Percentiles rank a stretch among this genome's conserved stretches.
phyloP scores from a whole-genome alignment of 2,797 vertebrate genomes.

The Sebastes hubbsi region DNA sequence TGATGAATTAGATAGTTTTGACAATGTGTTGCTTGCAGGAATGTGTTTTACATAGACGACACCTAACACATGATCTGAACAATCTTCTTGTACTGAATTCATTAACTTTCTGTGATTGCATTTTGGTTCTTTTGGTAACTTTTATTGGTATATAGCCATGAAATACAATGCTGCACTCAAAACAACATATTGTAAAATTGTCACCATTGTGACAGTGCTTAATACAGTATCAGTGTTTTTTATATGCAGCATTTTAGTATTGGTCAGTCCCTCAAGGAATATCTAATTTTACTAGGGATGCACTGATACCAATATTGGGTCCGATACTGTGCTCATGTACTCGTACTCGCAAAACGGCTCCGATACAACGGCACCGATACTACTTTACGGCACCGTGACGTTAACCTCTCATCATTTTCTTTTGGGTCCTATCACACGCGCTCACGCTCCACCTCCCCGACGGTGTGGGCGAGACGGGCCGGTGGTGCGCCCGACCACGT shows the following conservation, averaged over 20 bases:
- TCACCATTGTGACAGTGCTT: not conserved
- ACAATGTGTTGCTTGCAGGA: not conserved
- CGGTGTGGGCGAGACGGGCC: no score
- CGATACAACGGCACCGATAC: no score
- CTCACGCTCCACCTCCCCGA: no score
- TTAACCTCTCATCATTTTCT: no score
- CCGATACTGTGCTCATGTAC: no score
- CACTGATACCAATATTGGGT: no score
- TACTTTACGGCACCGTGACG: no score
- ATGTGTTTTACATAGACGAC: not conserved
- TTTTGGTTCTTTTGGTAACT: not conserved
- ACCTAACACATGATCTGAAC: not conserved
- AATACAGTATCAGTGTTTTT: not conserved
- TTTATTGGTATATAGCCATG: not conserved
- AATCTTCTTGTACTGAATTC: not conserved
- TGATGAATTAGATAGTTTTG: slow-evolving; percentile 11
- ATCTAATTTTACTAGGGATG: not conserved
- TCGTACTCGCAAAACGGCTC: no score
- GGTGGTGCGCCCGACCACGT: no score
- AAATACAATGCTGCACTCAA: slow-evolving; percentile 8
- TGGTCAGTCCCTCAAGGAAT: not conserved
- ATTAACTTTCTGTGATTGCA: not conserved
- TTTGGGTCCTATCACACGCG: no score
- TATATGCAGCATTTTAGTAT: not conserved
- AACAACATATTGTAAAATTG: not conserved